phyloP scores from a whole-genome alignment of 1,140 invertebrate genomes.

The Tetragonula clypearis region DNA sequence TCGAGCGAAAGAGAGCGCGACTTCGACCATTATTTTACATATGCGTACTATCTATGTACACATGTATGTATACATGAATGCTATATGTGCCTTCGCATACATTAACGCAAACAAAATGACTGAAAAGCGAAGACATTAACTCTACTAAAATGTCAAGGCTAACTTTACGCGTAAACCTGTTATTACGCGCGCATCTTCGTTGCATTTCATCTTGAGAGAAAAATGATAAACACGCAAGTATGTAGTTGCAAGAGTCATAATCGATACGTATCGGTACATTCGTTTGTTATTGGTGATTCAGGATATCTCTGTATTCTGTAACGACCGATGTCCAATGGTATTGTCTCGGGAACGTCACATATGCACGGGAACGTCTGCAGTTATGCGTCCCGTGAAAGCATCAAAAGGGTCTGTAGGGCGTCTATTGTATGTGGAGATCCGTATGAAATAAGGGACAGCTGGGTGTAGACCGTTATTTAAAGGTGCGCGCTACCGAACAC shows the following conservation, averaged over 20 bases:
- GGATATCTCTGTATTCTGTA: neutral
- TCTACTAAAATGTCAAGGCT: conserved; percentile 21
- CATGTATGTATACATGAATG: too few relatives aligned
- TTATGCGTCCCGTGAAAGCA: conserved; percentile 22
- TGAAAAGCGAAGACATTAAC: neutral
- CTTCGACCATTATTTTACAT: conserved; percentile 1
- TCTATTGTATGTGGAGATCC: conserved; percentile 60
- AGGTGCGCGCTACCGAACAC: conserved; percentile 14
- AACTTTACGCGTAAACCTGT: neutral
- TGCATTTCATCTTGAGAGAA: too few relatives aligned
- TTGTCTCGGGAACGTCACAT: conserved; percentile 25
- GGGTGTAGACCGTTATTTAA: conserved; percentile 69
- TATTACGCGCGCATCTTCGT: neutral
- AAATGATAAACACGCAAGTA: neutral
- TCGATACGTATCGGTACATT: neutral
- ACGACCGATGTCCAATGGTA: conserved; percentile 10
- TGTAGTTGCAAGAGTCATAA: neutral
- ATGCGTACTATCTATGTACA: neutral
- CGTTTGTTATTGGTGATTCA: conserved; percentile 7
- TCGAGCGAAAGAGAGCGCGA: conserved; percentile 4
- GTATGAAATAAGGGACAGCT: conserved; percentile 70
- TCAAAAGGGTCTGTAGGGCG: conserved; percentile 47
- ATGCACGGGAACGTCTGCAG: conserved; percentile 20
- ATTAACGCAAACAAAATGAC: conserved; percentile 8
- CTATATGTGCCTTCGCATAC: too few relatives aligned